These are phyloP conservation scores for Epinephelus lanceolatus DNA, from an alignment of 2,113 vertebrate species.

Conservation along the genomic window DNA sequence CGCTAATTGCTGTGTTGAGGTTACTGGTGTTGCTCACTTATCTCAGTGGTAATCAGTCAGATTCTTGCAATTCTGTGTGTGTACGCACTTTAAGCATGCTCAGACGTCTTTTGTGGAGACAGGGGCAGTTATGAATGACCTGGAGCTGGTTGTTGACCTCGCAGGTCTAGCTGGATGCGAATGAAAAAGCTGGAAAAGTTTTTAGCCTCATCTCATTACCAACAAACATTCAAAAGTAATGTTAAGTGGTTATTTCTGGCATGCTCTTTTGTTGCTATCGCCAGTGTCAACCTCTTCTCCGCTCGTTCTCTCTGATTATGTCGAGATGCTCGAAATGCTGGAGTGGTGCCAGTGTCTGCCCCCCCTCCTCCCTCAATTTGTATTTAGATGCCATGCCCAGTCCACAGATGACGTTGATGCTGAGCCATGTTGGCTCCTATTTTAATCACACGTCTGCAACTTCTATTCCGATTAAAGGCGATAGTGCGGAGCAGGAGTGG, in stretches of 20 bases:
- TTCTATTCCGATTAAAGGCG: slow-evolving; percentile 24
- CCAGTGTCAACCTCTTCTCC: slow-evolving; percentile 33
- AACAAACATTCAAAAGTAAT: slow-evolving; percentile 10
- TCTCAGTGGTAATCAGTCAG: slow-evolving; percentile 36
- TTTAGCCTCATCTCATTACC: slow-evolving; percentile 11
- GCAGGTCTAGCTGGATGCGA: background rate
- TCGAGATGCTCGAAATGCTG: slow-evolving; percentile 29
- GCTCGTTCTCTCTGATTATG: slow-evolving; percentile 42
- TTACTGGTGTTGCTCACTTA: slow-evolving; percentile 17
- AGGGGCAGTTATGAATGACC: slow-evolving; percentile 1
- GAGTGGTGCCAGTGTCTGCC: slow-evolving; percentile 3
- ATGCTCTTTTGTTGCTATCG: background rate
- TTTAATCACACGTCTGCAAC: slow-evolving; percentile 7
- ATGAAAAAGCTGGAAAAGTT: slow-evolving; percentile 4
- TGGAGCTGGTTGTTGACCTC: slow-evolving; percentile 20
- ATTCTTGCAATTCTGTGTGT: slow-evolving; percentile 15
- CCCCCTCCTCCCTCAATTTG: slow-evolving; percentile 10
- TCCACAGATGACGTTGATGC: slow-evolving; percentile 12
- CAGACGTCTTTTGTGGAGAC: background rate
- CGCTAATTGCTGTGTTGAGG: slow-evolving; percentile 13
- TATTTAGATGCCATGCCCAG: slow-evolving; percentile 23
- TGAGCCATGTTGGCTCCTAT: slow-evolving; percentile 22
- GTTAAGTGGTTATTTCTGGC: slow-evolving; percentile 39
- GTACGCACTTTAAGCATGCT: background rate
- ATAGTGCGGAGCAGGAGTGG: background rate